Evolutionary conservation across 2,888 invertebrate species (phyloP), one percentile per base, ranked within the genome.

Genomic region (Erynnis tages): DNA sequence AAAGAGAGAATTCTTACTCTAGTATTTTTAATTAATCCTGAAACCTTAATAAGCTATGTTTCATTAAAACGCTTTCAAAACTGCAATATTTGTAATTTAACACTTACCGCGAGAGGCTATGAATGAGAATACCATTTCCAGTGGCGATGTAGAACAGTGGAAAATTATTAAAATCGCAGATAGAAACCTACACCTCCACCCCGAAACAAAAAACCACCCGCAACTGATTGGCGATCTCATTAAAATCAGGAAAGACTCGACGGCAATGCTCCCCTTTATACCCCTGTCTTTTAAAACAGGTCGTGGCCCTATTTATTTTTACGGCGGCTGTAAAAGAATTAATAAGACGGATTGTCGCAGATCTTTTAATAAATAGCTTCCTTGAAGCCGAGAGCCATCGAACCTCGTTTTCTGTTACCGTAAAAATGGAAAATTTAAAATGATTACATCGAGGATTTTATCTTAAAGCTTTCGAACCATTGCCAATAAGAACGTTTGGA

Each of bases 221-320:
- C 66, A 70, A 59, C 73, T 73, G 74, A 74, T 73, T 75, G 71
- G 83, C 73, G 80, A 79, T 79, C 82, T 82, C 83, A 82, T 84
- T 84, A 84, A 84, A 84, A 76, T 70, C 82, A 77, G 83, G 83
- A 84, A 82, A 73, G 57, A 63, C 64, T 63, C 65, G 60, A 66
- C 69, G 61, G 73, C 73, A 76, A 76, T 73, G 73, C 68, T 63
- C 59, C 53, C 55, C 52, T 58, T 54, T 56, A 54, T 41, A 54
- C 40, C 57, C 57, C 58, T 59, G 41, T 56, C 35, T 63, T 60
- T 63, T 58, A 48, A 57, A 56, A 56, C 55, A 52, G 56, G 49
- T 53, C 53, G 44, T 44, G 52, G 49, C 45, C 45, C 54, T 45
- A 54, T 60, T 49, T 54, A 56, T 60, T 57, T 62, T 55, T 59